Evolutionary conservation across 2,797 vertebrate species (phyloP), one percentile per base, ranked within the genome.

Genomic region (Chaunax sp.): DNA sequence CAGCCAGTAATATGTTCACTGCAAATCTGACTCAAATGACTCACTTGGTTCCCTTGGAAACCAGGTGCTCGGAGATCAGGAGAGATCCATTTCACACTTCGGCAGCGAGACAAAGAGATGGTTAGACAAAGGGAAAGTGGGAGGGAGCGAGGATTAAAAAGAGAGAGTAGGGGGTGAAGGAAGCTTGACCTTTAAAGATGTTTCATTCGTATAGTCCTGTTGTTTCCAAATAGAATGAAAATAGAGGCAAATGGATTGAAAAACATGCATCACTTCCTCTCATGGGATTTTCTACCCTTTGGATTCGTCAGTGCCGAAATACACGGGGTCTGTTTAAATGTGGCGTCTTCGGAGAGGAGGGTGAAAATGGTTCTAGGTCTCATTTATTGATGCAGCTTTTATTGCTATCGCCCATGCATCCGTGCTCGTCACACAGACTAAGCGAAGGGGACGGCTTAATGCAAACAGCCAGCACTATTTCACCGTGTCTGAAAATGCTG

Each of bases 11-110:
- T 74, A 49, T 83, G 66, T 71, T 77, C 71, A 38, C 71, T 69
- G 72, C 84, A 86, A 81, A 89, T 88, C 68, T 72, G 78, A 83
- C 81, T 88, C 81, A 80, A 77, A 86, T 79, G 73, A 81, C 83
- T 87, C 81, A 77, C 66, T 65, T 71, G 77, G 92, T 94, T 93
- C 89, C 93, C 91, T 89, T 93, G 92, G 92, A 91, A 94, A 94
- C 93, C 87, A 91, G 90, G 87, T 91, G 83, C 84, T 88, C 73
- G 55, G 86, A 88, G 86, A 92, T 93, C 83, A 85, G 90, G 79
- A 89, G 85, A 88, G 91, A 92, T 93, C 90, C 76, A 90, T 93
- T 92, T 92, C 89, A 89, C 87, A 89, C 92, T 93, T 91, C 74
- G 90, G 86, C 77, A 80, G 89, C 35, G 19, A 87, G 78, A 89